Evolutionary conservation across 2,888 invertebrate genomes (phyloP).

Genomic region (Listrodromus nycthemerus): DNA sequence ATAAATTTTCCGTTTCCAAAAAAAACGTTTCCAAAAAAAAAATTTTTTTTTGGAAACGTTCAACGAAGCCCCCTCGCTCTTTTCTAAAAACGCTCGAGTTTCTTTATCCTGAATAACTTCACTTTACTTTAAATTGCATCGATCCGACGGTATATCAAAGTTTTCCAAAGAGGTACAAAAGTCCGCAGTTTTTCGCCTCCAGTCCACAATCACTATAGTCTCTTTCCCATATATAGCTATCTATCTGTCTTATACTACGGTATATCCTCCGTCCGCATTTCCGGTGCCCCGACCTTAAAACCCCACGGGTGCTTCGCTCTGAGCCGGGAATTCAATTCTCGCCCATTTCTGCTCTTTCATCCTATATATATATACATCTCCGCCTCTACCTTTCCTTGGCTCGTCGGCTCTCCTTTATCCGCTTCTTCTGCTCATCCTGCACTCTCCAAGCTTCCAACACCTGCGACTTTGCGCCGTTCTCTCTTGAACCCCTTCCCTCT

Average conservation of each 20-base stretch:
- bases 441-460: slow-evolving; percentile 16
- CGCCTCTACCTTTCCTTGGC: background rate
- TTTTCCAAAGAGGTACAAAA: background rate
- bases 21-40: too few relatives aligned
- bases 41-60: too few relatives aligned
- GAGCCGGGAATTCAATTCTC: slow-evolving; percentile 64
- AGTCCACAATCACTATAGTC: background rate
- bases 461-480: slow-evolving; percentile 35
- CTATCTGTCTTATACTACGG: slow-evolving; percentile 5
- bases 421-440: slow-evolving; percentile 33
- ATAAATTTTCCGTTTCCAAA: too few relatives aligned
- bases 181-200: background rate
- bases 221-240: background rate
- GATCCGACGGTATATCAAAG: slow-evolving; percentile 2
- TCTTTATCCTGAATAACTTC: background rate
- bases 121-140: background rate
- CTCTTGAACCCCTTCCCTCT: slow-evolving; percentile 9
- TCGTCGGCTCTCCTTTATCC: slow-evolving; percentile 17
- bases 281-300: slow-evolving; percentile 43
- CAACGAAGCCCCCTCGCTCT: background rate
- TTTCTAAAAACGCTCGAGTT: background rate
- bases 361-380: background rate
- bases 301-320: slow-evolving; percentile 37
- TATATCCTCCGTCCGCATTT: slow-evolving; percentile 47
- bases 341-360: slow-evolving; percentile 27